phyloP scores from a whole-genome alignment of 2,113 vertebrate genomes.

The Chaenogobius annularis region DNA sequence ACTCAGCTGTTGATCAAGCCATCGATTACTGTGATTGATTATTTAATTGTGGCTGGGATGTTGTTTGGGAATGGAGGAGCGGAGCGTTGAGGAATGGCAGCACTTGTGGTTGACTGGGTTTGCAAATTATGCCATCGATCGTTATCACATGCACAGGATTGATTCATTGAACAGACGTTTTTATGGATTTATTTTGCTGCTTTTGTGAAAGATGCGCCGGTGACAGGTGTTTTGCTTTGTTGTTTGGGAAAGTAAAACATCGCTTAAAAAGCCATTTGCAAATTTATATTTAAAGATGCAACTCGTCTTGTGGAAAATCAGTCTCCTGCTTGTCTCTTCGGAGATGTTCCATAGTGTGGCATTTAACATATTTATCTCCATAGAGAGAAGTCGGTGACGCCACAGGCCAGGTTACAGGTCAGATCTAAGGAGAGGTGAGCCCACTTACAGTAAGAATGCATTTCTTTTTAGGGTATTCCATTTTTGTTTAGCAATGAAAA shows the following conservation, averaged over 20 bases:
- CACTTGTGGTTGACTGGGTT: conserved; percentile 12
- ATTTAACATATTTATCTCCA: neutral
- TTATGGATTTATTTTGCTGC: neutral
- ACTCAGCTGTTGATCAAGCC: conserved; percentile 33
- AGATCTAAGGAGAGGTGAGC: neutral
- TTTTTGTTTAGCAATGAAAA: too few species aligned
- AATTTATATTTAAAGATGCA: neutral
- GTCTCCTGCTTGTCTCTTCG: too few species aligned
- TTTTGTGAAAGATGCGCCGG: neutral
- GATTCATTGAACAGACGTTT: conserved; percentile 12
- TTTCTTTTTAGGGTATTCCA: too few species aligned
- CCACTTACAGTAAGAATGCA: too few species aligned
- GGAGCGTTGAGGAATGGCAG: conserved; percentile 17
- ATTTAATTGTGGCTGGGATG: conserved; percentile 26
- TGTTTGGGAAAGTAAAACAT: neutral
- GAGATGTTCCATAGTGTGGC: too few species aligned
- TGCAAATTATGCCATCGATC: conserved; percentile 6
- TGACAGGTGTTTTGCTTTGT: neutral
- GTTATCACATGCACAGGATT: conserved; percentile 18
- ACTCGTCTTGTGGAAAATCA: neutral
- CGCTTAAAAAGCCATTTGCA: neutral
- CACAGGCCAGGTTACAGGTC: neutral
- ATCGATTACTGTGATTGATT: conserved; percentile 39
- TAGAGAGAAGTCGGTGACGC: too few species aligned
- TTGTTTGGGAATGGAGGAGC: conserved; percentile 15